Base-by-base conservation (phyloP, 2,797 vertebrate genomes). In the Hydrocynus forskahlii region DNA sequence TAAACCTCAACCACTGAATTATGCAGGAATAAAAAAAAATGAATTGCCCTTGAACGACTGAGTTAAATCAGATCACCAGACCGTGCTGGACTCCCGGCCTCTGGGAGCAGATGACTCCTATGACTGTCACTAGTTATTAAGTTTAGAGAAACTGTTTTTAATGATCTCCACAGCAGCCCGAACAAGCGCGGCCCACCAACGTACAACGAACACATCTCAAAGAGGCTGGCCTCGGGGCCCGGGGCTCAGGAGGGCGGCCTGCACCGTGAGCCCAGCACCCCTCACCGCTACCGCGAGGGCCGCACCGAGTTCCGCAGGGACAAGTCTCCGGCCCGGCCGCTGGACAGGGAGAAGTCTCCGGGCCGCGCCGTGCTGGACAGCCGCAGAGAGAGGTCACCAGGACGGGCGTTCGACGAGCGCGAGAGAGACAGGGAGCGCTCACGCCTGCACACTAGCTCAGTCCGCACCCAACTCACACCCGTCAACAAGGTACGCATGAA, bases 181-280 rank as follows among this genome's bases (percentile, higher is more conserved):
- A 99, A 96, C 89, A 99, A 99, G 92, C 95, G 98, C 23, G 96
- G 97, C 0, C 98, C 98, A 0, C 98, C 98, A 64, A 98, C 97
- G 0, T 99, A 99, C 93, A 97, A 97, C 0, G 98, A 99, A 94
- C 98, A 99, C 95, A 99, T 99, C 90, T 94, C 98, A 88, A 99
- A 99, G 91, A 94, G 97, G 0, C 92, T 98, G 87, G 94, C 97
- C 1, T 97, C 98, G 0, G 97, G 97, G 79, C 97, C 97, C 0
- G 95, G 92, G 67, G 91, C 96, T 0, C 97, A 97, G 0, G 96
- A 96, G 0, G 97, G 98, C 21, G 76, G 60, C 67, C 94, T 98
- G 87, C 96, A 97, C 52, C 94, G 97, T 50, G 97, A 99, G 87
- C 97, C 97, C 87, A 98, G 97, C 95, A 99, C 97, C 13, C 97